phyloP scores from a whole-genome alignment of 2,888 invertebrate species.

The Chalcosyrphus nemorum region DNA sequence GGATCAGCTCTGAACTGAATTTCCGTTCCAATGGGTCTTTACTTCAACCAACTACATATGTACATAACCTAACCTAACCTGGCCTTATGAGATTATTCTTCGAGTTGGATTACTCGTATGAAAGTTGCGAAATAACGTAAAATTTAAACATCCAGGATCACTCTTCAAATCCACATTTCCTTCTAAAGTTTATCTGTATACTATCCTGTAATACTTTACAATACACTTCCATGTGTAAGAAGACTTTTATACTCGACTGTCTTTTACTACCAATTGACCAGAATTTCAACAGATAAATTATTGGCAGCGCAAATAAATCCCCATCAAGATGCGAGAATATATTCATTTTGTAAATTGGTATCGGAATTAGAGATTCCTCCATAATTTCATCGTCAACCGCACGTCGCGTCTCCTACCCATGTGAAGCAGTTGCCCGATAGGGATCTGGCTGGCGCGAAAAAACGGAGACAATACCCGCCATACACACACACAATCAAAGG shows the following conservation, averaged over 20 bases:
- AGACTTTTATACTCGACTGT: slow-evolving; percentile 37
- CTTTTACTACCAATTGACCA: slow-evolving; percentile 4
- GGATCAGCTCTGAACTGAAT: too few relatives aligned
- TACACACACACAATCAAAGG: slow-evolving; percentile 20
- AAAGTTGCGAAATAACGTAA: too few relatives aligned
- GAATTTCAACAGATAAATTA: slow-evolving; percentile 47
- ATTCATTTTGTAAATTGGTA: slow-evolving; percentile 69
- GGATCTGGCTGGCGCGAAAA: slow-evolving; percentile 55
- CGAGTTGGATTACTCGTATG: too few relatives aligned
- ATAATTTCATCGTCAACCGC: slow-evolving; percentile 60
- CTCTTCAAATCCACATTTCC: too few relatives aligned
- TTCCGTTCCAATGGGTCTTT: too few relatives aligned
- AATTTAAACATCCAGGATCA: too few relatives aligned
- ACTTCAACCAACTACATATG: too few relatives aligned
- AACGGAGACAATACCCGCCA: slow-evolving; percentile 29
- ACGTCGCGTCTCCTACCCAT: slow-evolving; percentile 26
- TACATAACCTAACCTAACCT: too few relatives aligned
- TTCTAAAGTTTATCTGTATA: too few relatives aligned
- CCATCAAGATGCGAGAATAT: slow-evolving; percentile 66
- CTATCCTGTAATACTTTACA: too few relatives aligned
- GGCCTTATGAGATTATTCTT: too few relatives aligned
- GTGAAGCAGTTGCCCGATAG: slow-evolving; percentile 43
- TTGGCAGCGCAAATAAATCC: slow-evolving; percentile 62
- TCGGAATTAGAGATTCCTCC: slow-evolving; percentile 71
- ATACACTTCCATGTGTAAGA: neutral